Base-by-base conservation (phyloP, 2,113 vertebrate genomes). In the Lepisosteus osseus region DNA sequence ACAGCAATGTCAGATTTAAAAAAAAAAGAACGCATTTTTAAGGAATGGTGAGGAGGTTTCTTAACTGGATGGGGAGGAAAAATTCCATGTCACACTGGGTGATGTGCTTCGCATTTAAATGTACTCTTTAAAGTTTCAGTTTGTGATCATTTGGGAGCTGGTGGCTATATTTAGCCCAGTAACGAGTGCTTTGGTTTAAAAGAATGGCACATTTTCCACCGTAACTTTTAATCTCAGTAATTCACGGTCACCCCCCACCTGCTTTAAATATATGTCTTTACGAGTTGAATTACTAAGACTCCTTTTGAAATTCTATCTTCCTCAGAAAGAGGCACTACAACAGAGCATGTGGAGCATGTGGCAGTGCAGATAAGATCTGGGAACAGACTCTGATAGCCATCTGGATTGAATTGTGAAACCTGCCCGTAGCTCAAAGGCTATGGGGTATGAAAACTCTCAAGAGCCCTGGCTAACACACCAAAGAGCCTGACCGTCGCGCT, bases 321-420 rank as follows among this genome's bases (percentile, higher is more conserved):
- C 42, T 17, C 15, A 9, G 6, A 40, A 45, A 7, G 9, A 3
- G 15, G 47, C 3, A 55, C 14, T n/a, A 12, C 56, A 59, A 14
- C 56, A 12, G 56, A 13, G 47, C 5, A 2, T 66, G 71, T 72
- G 66, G 68, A 3, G 77, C 91, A 91, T 88, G 85, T 88, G 91
- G 66, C 82, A 67, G 54, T 55, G 79, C 76, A 77, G 87, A 87
- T 78, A 77, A 11, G 83, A 85, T 88, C 81, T 75, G 72, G 78
- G 68, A 76, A 81, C 92, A 94, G 93, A 94, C 88, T 92, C 90
- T 84, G 82, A 70, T 72, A 86, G 83, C 95, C 94, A 95, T 95
- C 94, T 95, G 95, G 93, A 92, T 84, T 70, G 84, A 82, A 76
- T 87, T 89, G 90, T 44, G 83, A 85, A 70, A 73, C 67, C 70